Evolutionary conservation across 2,113 vertebrate genomes (phyloP).

Genomic region (Laterallus jamaicensis): DNA sequence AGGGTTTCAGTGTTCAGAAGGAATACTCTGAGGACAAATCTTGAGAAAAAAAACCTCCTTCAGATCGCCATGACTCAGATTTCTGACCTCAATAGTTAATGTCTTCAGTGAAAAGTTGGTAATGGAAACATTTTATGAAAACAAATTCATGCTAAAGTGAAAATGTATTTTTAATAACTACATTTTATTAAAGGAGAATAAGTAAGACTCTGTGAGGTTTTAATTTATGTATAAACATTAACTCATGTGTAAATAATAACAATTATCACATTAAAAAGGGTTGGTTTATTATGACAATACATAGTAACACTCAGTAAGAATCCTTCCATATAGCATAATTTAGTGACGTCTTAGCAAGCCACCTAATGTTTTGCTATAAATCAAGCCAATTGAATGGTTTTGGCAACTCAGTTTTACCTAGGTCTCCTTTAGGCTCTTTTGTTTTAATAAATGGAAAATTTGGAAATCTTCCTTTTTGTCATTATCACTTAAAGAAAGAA

Average conservation of each 20-base stretch:
- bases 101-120: not conserved
- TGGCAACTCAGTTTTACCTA: not conserved
- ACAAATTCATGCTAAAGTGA: not conserved
- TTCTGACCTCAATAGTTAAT: not conserved
- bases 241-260: no score
- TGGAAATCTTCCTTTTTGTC: not conserved
- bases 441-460: not conserved
- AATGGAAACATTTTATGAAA: not conserved
- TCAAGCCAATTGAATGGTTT: not conserved
- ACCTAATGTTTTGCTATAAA: not conserved
- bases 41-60: not conserved
- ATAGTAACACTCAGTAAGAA: not conserved
- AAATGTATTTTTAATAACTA: not conserved
- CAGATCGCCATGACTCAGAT: not conserved
- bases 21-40: not conserved
- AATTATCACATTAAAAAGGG: not conserved
- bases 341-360: not conserved
- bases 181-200: not conserved
- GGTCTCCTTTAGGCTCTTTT: not conserved
- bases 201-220: not conserved
- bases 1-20: not conserved
- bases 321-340: not conserved
- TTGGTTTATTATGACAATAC: not conserved
- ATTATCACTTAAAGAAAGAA: not conserved
- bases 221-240: not conserved